A percentile compares a stretch with the other conserved stretches of the same genome.
phyloP scores from a whole-genome alignment of 2,113 vertebrate species.

The Bambusicola thoracicus region DNA sequence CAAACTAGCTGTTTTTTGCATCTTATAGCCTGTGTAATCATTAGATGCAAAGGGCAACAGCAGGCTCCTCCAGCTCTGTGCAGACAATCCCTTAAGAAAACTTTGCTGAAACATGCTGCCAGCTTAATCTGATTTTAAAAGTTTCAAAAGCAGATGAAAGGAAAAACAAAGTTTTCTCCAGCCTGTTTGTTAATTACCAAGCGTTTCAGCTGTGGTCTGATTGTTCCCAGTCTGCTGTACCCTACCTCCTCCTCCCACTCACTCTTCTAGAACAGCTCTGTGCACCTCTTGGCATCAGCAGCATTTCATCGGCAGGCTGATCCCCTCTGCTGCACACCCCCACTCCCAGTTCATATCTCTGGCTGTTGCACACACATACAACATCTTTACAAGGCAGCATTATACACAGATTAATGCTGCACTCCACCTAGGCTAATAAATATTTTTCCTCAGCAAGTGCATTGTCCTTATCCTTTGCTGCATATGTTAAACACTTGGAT shows the following conservation, averaged over 20 bases:
- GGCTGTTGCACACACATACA: not conserved
- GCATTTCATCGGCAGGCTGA: not conserved
- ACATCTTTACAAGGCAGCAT: not conserved
- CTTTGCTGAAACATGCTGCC: not conserved
- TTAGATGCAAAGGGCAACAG: not conserved
- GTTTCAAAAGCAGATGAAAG: slow-evolving; percentile 18
- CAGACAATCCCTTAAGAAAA: not conserved
- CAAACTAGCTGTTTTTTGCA: slow-evolving; percentile 15
- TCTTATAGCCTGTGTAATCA: not conserved
- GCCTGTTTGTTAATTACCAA: slow-evolving; percentile 12
- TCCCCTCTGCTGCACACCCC: not conserved
- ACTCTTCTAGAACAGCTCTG: not conserved
- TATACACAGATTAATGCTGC: not conserved
- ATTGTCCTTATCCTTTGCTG: not conserved
- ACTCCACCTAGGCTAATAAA: not conserved
- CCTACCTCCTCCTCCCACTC: not conserved
- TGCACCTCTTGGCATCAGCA: not conserved
- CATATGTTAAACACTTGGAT: not conserved
- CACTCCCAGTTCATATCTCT: not conserved
- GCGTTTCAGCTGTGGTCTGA: not conserved
- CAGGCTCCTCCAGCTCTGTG: not conserved
- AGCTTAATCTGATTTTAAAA: not conserved
- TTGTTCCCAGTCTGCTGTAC: not conserved
- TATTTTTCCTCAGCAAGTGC: not conserved
- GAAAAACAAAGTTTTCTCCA: not conserved